Evolutionary conservation across 2,888 invertebrate species (phyloP), one percentile per base, ranked within the genome.

Genomic region (Thymelicus lineola): DNA sequence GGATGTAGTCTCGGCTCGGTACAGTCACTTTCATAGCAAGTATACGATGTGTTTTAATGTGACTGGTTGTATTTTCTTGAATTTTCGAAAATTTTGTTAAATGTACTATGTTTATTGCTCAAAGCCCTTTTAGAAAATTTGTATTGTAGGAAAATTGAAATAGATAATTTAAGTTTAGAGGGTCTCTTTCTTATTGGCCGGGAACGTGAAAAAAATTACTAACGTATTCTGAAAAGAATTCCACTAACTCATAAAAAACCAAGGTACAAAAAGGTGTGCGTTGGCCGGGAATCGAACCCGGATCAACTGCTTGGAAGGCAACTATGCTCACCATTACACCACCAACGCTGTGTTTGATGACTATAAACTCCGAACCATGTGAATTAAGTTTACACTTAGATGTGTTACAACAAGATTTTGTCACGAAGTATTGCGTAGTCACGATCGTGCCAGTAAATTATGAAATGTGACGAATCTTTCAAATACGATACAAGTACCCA

Each of bases 271-370:
- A 79, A 77, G 75, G 46, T 66, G 74, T 82, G 82, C 82, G 82
- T 82, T 73, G 82, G 82, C 81, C 86, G 85, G 80, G 83, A 86
- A 86, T 86, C 85, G 85, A 86, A 86, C 84, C 81, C 86, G 85
- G 85, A 86, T 86, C 85, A 86, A 85, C 84, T 85, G 85, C 86
- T 86, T 85, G 86, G 85, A 85, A 86, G 86, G 85, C 85, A 86
- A 86, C 85, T 85, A 81, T 81, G 82, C 82, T 87, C 82, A 86
- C 85, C 86, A 86, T 86, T 87, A 88, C 86, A 87, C 87, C 85
- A 86, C 85, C 88, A 82, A 86, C 88, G 87, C 88, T 61, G 7
- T 72, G 10, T 7, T 38, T 1, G 10, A 5, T 2, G 0, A 6
- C 12, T 2, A 28, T 0, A 28, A 55, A 55, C 7, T 28, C 14